Percentiles rank a stretch among this genome's conserved stretches.
Evolutionary conservation across 2,888 invertebrate species (phyloP).

Genomic region (Nasonovia ribisnigri): DNA sequence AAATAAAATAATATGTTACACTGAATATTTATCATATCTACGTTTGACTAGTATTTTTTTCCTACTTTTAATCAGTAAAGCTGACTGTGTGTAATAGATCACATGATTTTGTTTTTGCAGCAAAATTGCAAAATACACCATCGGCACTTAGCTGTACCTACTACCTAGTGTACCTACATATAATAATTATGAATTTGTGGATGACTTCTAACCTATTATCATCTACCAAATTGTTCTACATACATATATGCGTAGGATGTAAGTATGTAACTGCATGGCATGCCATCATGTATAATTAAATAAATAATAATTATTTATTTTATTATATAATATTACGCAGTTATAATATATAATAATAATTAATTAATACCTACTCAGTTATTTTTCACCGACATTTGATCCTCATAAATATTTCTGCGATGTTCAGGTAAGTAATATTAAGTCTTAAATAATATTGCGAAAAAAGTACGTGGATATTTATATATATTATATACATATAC

Average conservation of each 20-base stretch:
- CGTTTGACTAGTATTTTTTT: no score
- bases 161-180: not conserved
- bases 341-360: not conserved
- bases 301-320: not conserved
- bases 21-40: no score
- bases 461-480: no score
- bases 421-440: not conserved
- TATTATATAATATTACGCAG: not conserved
- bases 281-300: not conserved
- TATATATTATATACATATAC: no score
- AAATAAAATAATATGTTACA: no score
- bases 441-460: not conserved
- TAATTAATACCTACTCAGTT: not conserved
- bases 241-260: no score
- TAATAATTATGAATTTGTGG: not conserved
- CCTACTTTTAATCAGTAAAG: no score
- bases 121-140: not conserved
- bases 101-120: not conserved
- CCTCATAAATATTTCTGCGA: not conserved
- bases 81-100: not conserved
- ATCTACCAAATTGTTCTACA: not conserved
- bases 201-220: not conserved
- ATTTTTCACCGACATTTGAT: not conserved
- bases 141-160: not conserved
- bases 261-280: no score